Percentiles rank a stretch among this genome's conserved stretches.
phyloP scores from a whole-genome alignment of 2,797 vertebrate species.

The Chelon labrosus region DNA sequence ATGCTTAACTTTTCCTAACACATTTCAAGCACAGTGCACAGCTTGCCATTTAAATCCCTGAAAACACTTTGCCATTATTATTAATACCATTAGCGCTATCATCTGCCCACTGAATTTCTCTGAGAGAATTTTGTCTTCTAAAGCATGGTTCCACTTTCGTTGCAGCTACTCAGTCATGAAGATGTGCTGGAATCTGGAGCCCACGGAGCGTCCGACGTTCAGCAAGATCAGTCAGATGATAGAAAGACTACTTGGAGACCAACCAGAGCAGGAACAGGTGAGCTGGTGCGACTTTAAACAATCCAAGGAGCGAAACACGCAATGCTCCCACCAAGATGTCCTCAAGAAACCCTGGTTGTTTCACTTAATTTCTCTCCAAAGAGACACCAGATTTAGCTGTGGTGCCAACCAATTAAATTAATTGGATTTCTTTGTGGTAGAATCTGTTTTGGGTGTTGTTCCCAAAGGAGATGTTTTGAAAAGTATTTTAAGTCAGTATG shows the following conservation, averaged over 20 bases:
- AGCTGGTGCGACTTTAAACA: slow-evolving; percentile 31
- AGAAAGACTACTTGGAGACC: slow-evolving; percentile 85
- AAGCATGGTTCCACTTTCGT: slow-evolving; percentile 4
- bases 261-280: slow-evolving; percentile 82
- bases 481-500: too few species aligned
- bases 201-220: slow-evolving; percentile 91
- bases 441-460: slow-evolving; percentile 15
- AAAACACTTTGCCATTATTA: neutral
- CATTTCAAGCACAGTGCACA: neutral
- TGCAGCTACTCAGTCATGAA: slow-evolving; percentile 95
- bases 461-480: neutral
- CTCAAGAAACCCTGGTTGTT: slow-evolving; percentile 14
- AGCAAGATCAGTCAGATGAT: slow-evolving; percentile 91
- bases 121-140: neutral
- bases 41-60: neutral
- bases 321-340: neutral
- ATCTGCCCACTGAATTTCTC: too few species aligned
- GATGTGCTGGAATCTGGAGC: slow-evolving; percentile 95
- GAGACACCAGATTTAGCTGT: slow-evolving; percentile 10
- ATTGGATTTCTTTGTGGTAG: slow-evolving; percentile 13
- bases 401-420: slow-evolving; percentile 15
- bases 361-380: neutral
- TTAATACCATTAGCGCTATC: neutral
- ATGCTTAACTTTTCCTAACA: neutral
- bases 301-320: slow-evolving; percentile 10